Conservation (phyloP, 2,797 vertebrate genomes). For the Thripadectes ignobilis region DNA sequence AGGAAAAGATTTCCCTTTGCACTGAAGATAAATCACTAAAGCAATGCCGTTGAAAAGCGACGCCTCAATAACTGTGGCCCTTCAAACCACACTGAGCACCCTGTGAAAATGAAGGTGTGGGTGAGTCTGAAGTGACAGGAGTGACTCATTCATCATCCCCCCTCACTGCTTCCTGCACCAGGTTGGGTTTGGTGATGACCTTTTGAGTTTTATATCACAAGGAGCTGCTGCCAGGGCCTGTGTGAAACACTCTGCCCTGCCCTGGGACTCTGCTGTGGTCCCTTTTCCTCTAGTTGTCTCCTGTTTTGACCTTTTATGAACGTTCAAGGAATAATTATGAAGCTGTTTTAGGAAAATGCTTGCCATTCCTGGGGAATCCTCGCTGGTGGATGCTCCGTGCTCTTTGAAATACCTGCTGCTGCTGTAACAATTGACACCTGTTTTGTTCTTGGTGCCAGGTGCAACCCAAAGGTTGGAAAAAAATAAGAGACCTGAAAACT, state of each 20-base stretch:
- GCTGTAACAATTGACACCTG: rapidly evolving
- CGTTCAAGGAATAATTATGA: neutral
- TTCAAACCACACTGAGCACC: neutral
- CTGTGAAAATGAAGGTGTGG: neutral
- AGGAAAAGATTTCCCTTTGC: neutral
- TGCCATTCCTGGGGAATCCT: neutral
- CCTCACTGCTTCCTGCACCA: neutral
- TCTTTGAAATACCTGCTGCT: neutral
- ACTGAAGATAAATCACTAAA: neutral
- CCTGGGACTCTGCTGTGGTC: neutral
- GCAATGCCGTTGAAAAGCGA: rapidly evolving
- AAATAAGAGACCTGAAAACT: neutral
- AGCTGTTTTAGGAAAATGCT: neutral
- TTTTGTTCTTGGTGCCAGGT: neutral
- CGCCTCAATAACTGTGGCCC: rapidly evolving
- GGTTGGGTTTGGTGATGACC: neutral
- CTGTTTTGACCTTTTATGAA: neutral
- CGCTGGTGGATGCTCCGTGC: neutral
- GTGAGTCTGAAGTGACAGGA: neutral
- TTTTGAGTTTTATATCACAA: neutral
- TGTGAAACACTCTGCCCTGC: neutral
- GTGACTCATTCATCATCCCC: conserved; percentile 11
- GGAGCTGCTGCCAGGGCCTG: rapidly evolving
- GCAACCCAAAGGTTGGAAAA: neutral
- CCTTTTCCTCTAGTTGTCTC: neutral